Evolutionary conservation across 2,888 invertebrate species (phyloP), one percentile per base, ranked within the genome.

Genomic region (Antheraea yamamai): DNA sequence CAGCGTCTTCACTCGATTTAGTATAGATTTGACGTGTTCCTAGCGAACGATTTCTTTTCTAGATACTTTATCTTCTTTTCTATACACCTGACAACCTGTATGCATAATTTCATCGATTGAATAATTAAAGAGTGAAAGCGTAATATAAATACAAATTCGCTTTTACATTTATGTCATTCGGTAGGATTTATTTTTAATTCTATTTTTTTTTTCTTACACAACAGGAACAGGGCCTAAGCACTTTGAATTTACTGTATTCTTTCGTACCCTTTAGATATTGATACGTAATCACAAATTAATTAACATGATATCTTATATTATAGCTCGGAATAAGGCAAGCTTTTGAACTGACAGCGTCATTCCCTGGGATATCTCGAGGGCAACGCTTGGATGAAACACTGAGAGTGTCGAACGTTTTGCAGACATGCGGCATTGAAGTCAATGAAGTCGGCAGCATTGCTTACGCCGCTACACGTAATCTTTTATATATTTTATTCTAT

Each of bases 391-490:
- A 89, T 3, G 92, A 93, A 73, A 90, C 95, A 52, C 89, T 97
- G 39, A 94, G 95, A 73, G 96, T 98, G 0, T 96, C 97, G 20
- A 96, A 97, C 83, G 95, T 98, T 51, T 85, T 97, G 73, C 98
- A 98, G 88, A 96, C 97, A 83, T 95, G 97, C 71, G 97, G 97
- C 30, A 96, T 98, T 58, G 97, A 97, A 84, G 96, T 97, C 72
- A 97, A 97, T 81, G 98, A 98, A 87, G 92, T 96, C 72, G 98
- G 97, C 77, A 97, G 96, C 68, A 93, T 95, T 0, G 97, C 96
- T 0, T 97, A 95, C 85, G 96, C 96, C 0, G 96, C 96, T 16
- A 97, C 97, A 83, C 96, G 97, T 97, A 88, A 78, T 83, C 10
- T 35, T 20, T 70, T 7, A 70, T 35, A 70, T 39, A 39, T 39